A percentile compares a stretch with the other conserved stretches of the same genome.
Evolutionary conservation across 2,113 vertebrate species (phyloP).

Genomic region (Galeopterus variegatus): DNA sequence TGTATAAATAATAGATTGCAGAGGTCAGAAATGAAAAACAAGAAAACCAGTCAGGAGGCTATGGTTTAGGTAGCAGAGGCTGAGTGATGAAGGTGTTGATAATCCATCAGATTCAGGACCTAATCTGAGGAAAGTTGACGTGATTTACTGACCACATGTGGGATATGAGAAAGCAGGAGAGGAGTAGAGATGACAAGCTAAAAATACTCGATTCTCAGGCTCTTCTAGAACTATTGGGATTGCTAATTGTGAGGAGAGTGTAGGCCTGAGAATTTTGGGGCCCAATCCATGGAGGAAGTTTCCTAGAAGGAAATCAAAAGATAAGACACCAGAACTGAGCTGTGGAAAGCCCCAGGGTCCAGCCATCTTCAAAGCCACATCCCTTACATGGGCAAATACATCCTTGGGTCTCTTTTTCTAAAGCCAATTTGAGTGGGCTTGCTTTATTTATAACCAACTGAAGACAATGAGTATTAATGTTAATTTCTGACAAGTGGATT

Average conservation of each 20-base stretch:
- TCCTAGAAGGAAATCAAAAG: not conserved
- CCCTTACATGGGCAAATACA: not conserved
- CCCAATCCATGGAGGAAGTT: not conserved
- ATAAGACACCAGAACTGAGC: not conserved
- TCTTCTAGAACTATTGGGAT: not conserved
- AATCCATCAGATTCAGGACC: not conserved
- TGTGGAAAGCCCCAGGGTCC: too few relatives aligned
- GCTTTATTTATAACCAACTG: not conserved
- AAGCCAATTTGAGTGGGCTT: not conserved
- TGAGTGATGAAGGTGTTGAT: not conserved
- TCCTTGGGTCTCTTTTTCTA: not conserved
- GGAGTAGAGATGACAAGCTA: not conserved
- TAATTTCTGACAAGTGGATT: not conserved
- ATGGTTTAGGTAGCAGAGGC: not conserved
- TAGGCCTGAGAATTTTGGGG: not conserved
- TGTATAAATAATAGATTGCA: not conserved
- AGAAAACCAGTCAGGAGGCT: too few relatives aligned
- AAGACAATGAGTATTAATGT: not conserved
- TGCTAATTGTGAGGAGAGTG: not conserved
- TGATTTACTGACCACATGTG: not conserved
- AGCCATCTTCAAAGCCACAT: not conserved
- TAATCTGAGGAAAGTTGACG: not conserved
- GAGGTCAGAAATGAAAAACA: not conserved
- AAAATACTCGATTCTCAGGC: not conserved
- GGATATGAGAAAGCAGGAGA: not conserved